Evolutionary conservation across 2,113 vertebrate species (phyloP).

Genomic region (Sinocyclocheilus anshuiensis): DNA sequence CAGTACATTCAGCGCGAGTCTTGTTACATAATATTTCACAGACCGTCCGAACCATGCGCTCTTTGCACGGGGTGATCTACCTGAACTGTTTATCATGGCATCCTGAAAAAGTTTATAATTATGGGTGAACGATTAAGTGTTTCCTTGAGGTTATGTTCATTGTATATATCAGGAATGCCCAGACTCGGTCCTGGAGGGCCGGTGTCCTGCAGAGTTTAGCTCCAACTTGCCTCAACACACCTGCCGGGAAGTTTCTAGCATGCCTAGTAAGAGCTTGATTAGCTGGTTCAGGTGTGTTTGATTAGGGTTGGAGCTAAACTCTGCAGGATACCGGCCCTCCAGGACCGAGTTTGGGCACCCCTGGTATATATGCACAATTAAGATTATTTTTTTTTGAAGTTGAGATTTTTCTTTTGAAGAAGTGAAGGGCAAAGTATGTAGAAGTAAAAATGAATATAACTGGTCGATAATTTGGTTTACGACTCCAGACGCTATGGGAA

Average conservation of each 20-base stretch:
- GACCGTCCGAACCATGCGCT: background rate
- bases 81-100: background rate
- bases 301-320: too few relatives aligned
- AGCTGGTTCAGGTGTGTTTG: too few relatives aligned
- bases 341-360: too few relatives aligned
- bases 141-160: background rate
- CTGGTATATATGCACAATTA: background rate
- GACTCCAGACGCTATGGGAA: background rate
- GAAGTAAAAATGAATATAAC: background rate
- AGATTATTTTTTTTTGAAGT: background rate
- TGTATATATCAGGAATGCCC: too few relatives aligned
- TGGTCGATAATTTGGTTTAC: background rate
- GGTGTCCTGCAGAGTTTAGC: too few relatives aligned
- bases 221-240: too few relatives aligned
- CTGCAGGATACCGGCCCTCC: too few relatives aligned
- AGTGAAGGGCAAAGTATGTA: background rate
- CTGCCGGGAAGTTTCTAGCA: too few relatives aligned
- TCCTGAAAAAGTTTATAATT: background rate
- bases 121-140: background rate
- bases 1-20: conserved; percentile 53
- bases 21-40: conserved; percentile 48
- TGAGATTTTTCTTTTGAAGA: background rate
- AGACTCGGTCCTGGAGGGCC: too few relatives aligned
- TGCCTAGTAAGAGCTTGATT: too few relatives aligned
- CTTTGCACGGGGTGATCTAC: background rate